Evolutionary conservation across 2,888 invertebrate species (phyloP).

Genomic region (Pyrrhosoma nymphula): DNA sequence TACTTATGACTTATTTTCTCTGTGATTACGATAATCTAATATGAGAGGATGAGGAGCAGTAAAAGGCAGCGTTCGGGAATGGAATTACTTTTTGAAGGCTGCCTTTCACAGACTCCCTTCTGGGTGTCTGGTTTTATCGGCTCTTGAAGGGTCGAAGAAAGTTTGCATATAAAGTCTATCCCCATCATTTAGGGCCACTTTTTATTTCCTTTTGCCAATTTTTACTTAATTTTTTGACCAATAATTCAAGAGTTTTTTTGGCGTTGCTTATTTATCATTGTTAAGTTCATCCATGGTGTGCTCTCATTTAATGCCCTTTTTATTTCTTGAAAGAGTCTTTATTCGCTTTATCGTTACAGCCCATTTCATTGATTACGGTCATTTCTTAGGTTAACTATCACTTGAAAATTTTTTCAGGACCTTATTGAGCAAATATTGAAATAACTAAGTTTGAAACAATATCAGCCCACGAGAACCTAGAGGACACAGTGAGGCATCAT

Average conservation of each 20-base stretch:
- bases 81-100: background rate
- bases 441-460: too few species aligned
- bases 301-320: too few species aligned
- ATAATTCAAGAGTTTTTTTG: too few species aligned
- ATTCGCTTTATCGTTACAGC: too few species aligned
- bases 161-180: background rate
- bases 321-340: too few species aligned
- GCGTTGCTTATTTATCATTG: background rate
- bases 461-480: too few species aligned
- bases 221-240: background rate
- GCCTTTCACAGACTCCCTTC: background rate
- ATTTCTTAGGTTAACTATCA: too few species aligned
- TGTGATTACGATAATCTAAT: background rate
- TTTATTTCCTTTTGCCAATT: background rate
- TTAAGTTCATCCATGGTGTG: background rate
- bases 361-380: too few species aligned
- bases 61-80: background rate
- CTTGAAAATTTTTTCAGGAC: too few species aligned
- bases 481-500: too few species aligned
- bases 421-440: too few species aligned
- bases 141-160: background rate
- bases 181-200: background rate
- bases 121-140: background rate
- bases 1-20: too few species aligned
- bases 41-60: background rate